Percentiles rank a stretch among this genome's conserved stretches.
Evolutionary conservation across 2,797 vertebrate species (phyloP).

Genomic region (Hapalemur alaotrensis): DNA sequence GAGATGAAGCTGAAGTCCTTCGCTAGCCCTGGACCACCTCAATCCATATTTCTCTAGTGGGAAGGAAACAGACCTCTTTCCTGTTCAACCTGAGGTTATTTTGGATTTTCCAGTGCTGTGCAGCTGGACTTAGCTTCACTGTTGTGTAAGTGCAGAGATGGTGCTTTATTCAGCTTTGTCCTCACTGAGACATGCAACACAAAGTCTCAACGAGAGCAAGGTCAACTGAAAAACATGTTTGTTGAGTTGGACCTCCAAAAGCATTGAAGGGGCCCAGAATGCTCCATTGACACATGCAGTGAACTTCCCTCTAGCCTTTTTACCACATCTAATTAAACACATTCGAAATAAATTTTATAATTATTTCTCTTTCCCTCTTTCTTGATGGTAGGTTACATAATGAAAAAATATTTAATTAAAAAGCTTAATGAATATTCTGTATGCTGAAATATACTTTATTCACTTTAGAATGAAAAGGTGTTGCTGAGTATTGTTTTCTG

Average conservation of each 20-base stretch:
- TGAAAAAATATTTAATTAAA: slow-evolving; percentile 46
- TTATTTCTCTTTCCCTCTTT: slow-evolving; percentile 25
- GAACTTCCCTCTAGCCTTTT: neutral
- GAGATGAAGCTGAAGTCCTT: neutral
- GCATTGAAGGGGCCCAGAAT: neutral
- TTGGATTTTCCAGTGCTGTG: neutral
- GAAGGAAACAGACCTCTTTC: neutral
- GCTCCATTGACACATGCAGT: neutral
- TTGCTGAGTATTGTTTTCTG: slow-evolving; percentile 10
- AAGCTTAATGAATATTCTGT: slow-evolving; percentile 6
- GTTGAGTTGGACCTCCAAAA: slow-evolving; percentile 12
- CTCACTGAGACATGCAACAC: neutral
- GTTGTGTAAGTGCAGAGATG: neutral
- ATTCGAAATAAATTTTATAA: slow-evolving; percentile 42
- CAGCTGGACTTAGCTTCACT: neutral
- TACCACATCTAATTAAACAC: slow-evolving; percentile 40
- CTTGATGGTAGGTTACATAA: neutral
- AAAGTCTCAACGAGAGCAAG: neutral
- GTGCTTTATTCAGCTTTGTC: neutral
- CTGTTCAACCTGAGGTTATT: neutral
- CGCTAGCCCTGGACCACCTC: neutral
- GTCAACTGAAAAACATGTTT: neutral
- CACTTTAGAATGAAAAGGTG: slow-evolving; percentile 30
- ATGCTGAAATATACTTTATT: slow-evolving; percentile 46
- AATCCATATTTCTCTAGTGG: neutral